Evolutionary conservation across 2,113 vertebrate genomes (phyloP).

Genomic region (Sminthopsis crassicaudata): DNA sequence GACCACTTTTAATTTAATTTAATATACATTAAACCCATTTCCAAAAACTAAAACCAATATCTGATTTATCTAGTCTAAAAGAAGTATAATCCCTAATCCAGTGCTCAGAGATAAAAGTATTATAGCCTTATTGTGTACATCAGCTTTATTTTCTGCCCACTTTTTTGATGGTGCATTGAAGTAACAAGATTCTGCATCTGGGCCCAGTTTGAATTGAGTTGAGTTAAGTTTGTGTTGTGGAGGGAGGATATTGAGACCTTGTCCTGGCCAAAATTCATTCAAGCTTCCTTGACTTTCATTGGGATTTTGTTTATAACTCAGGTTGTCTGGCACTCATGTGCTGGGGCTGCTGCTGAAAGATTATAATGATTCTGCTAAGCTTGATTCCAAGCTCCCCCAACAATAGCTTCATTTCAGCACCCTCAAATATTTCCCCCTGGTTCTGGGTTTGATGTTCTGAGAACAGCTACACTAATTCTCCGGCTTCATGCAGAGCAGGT

Average conservation of each 20-base stretch:
- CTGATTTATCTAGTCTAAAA: slow-evolving; percentile 49
- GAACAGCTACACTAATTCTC: slow-evolving; percentile 20
- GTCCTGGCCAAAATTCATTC: slow-evolving; percentile 38
- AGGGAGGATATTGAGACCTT: slow-evolving; percentile 35
- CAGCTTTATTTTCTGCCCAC: slow-evolving; percentile 25
- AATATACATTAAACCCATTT: slow-evolving; percentile 34
- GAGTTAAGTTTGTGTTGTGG: slow-evolving; percentile 37
- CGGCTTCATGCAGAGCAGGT: slow-evolving; percentile 34
- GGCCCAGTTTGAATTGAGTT: neutral
- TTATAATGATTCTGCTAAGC: slow-evolving; percentile 25
- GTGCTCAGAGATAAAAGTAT: neutral
- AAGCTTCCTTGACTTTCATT: slow-evolving; percentile 21
- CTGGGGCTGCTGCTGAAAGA: neutral
- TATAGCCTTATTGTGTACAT: slow-evolving; percentile 26
- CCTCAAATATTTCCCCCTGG: neutral
- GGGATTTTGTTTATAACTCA: neutral
- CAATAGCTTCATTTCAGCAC: neutral
- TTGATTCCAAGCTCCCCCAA: slow-evolving; percentile 26
- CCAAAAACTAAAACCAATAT: slow-evolving; percentile 31
- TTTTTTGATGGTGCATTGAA: slow-evolving; percentile 45
- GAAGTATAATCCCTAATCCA: neutral
- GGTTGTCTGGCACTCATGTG: slow-evolving; percentile 15
- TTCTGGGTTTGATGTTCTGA: slow-evolving; percentile 55
- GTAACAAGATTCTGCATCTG: slow-evolving; percentile 5
- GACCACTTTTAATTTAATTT: neutral